These are phyloP conservation scores for Cerceris rybyensis DNA, from an alignment of 2,888 invertebrate genomes.

Conservation along the genomic window DNA sequence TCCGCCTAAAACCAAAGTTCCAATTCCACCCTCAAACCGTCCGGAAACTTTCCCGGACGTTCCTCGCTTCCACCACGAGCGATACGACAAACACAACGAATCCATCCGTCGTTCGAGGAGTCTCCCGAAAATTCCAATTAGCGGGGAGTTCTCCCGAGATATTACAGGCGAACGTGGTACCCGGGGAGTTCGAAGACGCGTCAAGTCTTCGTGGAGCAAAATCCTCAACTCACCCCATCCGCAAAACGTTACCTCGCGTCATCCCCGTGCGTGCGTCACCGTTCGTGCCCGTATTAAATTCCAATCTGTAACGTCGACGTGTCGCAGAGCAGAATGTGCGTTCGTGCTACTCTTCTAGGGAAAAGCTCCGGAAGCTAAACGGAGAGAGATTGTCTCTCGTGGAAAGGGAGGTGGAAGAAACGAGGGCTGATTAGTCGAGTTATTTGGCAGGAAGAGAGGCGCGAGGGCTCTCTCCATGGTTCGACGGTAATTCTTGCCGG, in stretches of 20 bases:
- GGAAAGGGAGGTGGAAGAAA: slow-evolving; percentile 28
- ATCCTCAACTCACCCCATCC: background rate
- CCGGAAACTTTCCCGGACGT: too few relatives aligned
- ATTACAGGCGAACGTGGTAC: too few relatives aligned
- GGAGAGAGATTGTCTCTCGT: background rate
- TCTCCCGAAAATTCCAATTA: slow-evolving; percentile 49
- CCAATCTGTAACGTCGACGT: slow-evolving; percentile 80
- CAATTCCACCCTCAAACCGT: too few relatives aligned
- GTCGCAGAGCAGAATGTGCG: slow-evolving; percentile 55
- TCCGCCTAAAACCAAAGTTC: too few relatives aligned
- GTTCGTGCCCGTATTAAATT: slow-evolving; percentile 77
- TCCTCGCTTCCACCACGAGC: background rate
- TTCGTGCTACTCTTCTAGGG: background rate
- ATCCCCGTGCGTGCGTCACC: slow-evolving; percentile 63
- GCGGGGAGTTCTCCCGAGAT: slow-evolving; percentile 24
- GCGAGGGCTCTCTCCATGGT: slow-evolving; percentile 50
- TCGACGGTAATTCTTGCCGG: slow-evolving; percentile 73
- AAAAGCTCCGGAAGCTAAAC: too few relatives aligned
- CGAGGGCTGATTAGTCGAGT: slow-evolving; percentile 74
- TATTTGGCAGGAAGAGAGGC: slow-evolving; percentile 67
- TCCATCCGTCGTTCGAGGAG: background rate
- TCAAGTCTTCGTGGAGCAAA: slow-evolving; percentile 16
- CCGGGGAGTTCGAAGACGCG: slow-evolving; percentile 7
- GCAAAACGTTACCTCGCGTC: slow-evolving; percentile 47
- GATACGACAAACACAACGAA: background rate